A percentile compares a stretch with the other conserved stretches of the same genome.
phyloP scores from a whole-genome alignment of 2,113 vertebrate genomes.

The Psettodes erumei region DNA sequence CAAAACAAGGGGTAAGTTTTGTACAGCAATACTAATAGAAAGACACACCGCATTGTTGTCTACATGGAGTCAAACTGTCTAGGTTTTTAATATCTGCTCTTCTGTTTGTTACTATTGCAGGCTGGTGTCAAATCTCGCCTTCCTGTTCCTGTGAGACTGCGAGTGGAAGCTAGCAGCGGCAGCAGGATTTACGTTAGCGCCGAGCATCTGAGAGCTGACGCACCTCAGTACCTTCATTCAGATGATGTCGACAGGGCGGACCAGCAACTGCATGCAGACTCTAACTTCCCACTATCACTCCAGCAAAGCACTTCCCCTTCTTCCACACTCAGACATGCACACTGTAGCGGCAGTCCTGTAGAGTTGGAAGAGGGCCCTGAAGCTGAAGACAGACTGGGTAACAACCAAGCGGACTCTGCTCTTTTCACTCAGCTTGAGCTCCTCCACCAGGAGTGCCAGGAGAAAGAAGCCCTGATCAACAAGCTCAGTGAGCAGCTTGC shows the following conservation, averaged over 20 bases:
- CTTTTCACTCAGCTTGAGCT: conserved; percentile 79
- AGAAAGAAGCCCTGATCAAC: conserved; percentile 79
- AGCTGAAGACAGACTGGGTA: conserved; percentile 6
- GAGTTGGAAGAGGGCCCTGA: conserved; percentile 43
- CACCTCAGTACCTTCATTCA: conserved; percentile 19
- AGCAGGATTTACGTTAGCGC: conserved; percentile 28
- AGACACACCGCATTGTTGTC: neutral
- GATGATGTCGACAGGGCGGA: conserved; percentile 27
- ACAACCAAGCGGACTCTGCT: conserved; percentile 27
- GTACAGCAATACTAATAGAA: neutral
- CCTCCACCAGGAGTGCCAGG: conserved; percentile 83
- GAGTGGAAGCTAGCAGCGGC: conserved; percentile 53
- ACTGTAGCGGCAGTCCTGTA: conserved; percentile 13
- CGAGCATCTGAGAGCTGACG: conserved; percentile 43
- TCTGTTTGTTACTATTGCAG: conserved; percentile 68
- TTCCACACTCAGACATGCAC: conserved; percentile 2
- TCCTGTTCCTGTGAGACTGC: conserved; percentile 83
- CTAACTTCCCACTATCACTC: conserved; percentile 16
- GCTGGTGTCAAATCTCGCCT: conserved; percentile 85
- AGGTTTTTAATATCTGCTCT: conserved; percentile 21
- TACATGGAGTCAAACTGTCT: neutral
- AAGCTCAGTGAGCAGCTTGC: conserved; percentile 71
- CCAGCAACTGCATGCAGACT: conserved; percentile 25
- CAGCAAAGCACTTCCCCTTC: conserved; percentile 46
- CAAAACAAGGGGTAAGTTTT: conserved; percentile 59